Evolutionary conservation across 2,888 invertebrate species (phyloP), one percentile per base, ranked within the genome.

Genomic region (Dromius quadrimaculatus): DNA sequence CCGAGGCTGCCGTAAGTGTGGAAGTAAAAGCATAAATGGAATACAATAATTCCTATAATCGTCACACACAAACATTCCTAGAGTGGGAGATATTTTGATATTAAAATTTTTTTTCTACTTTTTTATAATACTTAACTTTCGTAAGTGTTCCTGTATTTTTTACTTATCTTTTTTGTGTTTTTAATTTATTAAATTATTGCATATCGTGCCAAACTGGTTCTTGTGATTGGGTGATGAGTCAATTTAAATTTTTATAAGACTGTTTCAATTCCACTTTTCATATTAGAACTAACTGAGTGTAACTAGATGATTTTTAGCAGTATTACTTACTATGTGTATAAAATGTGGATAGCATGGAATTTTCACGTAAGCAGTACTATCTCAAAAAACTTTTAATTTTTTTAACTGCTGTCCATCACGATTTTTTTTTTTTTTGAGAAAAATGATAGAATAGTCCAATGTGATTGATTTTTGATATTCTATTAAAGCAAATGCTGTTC

Each of bases 1-100:
- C 34, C 5, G 36, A 34, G 11, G 59, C 83, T 74, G 81, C 83
- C 79, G 85, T 85, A 45, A 74, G 73, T 76, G 85, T 86, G 74
- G 84, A 85, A 75, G 84, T 83, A 77, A 85, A 85, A 82, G 84
- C 84, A 81, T 76, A 64, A 41, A 41, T 20, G 41, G 15, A 28
- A 41, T 62, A 9, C 9, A 23, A 28, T 28, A 28, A 13, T 28
- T 43, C 34, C 34, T 61, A 13, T 20, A 23, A 38, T 57, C 68
- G 68, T 68, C 68, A 28, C 59, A 68, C 68, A 68, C 13, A 68
- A 59, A 59, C 68, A 68, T 68, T 68, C 68, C 68, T 54, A 54
- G 41, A 68, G 68, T 68, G 68, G 68, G 59, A 59, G 23, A 22
- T 68, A 57, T 59, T 68, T 68, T 68, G 66, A 66, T 68, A 59